phyloP scores from a whole-genome alignment of 2,113 vertebrate genomes.

The Phyllopteryx taeniolatus region DNA sequence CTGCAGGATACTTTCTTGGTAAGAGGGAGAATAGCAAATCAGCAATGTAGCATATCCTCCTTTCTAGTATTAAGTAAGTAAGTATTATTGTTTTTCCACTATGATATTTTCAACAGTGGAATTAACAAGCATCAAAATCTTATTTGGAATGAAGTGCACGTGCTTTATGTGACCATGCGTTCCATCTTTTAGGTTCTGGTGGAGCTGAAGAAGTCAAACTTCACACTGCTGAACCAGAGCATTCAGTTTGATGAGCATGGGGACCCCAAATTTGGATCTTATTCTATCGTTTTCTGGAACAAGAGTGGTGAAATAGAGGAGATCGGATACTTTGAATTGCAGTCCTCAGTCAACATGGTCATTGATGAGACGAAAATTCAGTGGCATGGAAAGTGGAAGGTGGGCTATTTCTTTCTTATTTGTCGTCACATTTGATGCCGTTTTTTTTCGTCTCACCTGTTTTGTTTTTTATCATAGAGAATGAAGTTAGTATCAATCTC shows the following conservation, averaged over 20 bases:
- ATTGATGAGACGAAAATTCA: conserved; percentile 63
- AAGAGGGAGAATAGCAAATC: too few species aligned
- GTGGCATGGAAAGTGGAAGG: conserved; percentile 69
- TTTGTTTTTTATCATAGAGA: background rate
- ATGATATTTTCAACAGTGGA: too few species aligned
- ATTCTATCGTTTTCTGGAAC: conserved; percentile 76
- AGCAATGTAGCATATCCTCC: too few species aligned
- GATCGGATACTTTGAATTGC: conserved; percentile 67
- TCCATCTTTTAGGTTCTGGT: conserved; percentile 41
- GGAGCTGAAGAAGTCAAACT: conserved; percentile 72
- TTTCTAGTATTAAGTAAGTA: too few species aligned
- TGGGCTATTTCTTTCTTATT: background rate
- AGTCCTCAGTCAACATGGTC: conserved; percentile 49
- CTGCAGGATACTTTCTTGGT: too few species aligned
- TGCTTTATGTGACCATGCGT: background rate
- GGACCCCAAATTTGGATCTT: conserved; percentile 63
- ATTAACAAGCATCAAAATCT: background rate
- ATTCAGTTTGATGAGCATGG: conserved; percentile 74
- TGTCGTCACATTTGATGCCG: background rate
- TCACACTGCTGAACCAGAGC: conserved; percentile 67
- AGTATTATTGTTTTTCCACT: too few species aligned
- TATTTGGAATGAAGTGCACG: background rate
- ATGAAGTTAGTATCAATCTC: background rate
- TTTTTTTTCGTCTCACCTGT: background rate
- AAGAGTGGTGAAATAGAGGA: conserved; percentile 47